Evolutionary conservation across 1,140 invertebrate genomes (phyloP).

Genomic region (Drosophila sturtevanti): DNA sequence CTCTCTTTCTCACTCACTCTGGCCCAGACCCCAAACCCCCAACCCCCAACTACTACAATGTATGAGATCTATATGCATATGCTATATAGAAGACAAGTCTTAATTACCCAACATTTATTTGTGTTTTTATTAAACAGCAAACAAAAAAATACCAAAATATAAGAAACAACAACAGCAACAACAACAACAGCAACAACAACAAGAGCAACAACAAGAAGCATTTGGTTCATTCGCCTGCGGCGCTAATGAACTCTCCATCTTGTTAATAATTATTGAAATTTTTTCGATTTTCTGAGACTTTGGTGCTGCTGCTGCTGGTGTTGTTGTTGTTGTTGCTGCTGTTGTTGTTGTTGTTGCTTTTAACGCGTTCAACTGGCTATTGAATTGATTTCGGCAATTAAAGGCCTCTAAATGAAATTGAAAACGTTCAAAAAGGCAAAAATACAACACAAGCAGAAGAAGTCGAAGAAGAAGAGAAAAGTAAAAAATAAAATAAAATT

Average conservation of each 20-base stretch:
- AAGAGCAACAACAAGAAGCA: conserved; percentile 12
- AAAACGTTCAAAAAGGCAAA: conserved; percentile 71
- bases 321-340: too few species aligned
- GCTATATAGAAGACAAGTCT: conserved; percentile 54
- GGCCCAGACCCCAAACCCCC: conserved; percentile 33
- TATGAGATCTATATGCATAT: conserved; percentile 44
- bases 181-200: conserved; percentile 20
- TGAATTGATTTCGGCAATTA: conserved; percentile 80
- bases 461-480: background rate
- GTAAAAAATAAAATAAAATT: conserved; percentile 35
- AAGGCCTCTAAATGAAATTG: conserved; percentile 75
- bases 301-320: conserved; percentile 48
- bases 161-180: conserved; percentile 21
- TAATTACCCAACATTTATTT: conserved; percentile 79
- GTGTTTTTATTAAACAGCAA: conserved; percentile 56
- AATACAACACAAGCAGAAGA: conserved; percentile 13
- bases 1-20: conserved; percentile 14
- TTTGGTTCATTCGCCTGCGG: conserved; percentile 46
- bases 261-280: conserved; percentile 79
- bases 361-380: conserved; percentile 77
- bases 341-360: too few species aligned
- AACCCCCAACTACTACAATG: conserved; percentile 30
- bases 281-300: conserved; percentile 46
- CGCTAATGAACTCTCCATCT: conserved; percentile 75
- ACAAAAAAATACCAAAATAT: conserved; percentile 18